A percentile compares a stretch with the other conserved stretches of the same genome.
phyloP scores from a whole-genome alignment of 1,140 invertebrate species.

The Brachionus paranguensis region DNA sequence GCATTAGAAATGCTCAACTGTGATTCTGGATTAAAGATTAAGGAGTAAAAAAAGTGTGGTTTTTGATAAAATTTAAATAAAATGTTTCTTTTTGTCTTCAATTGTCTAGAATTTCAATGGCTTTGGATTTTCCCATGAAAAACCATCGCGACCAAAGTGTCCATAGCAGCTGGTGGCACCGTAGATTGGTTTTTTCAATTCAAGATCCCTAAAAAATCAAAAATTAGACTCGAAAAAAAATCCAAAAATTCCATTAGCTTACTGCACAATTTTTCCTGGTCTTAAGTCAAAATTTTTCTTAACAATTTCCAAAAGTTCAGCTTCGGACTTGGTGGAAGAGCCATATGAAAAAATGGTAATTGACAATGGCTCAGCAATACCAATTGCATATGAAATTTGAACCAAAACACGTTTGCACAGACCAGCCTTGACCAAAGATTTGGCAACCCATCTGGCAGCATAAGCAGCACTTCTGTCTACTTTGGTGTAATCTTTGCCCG shows the following conservation, averaged over 20 bases:
- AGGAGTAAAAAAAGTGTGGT: background rate
- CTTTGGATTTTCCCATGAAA: slow-evolving; percentile 94
- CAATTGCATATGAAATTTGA: slow-evolving; percentile 87
- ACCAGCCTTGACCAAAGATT: slow-evolving; percentile 80
- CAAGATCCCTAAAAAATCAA: slow-evolving; percentile 63
- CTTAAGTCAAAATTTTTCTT: slow-evolving; percentile 94
- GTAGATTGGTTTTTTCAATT: slow-evolving; percentile 89
- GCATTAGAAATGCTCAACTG: background rate
- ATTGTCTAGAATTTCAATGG: slow-evolving; percentile 60
- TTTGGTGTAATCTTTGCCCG: slow-evolving; percentile 93
- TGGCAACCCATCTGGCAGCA: slow-evolving; percentile 91
- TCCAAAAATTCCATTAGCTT: background rate
- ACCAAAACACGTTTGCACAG: slow-evolving; percentile 79
- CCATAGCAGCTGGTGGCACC: slow-evolving; percentile 94
- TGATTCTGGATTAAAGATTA: slow-evolving; percentile 33
- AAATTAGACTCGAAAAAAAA: background rate
- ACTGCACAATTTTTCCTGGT: slow-evolving; percentile 93
- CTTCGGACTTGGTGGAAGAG: slow-evolving; percentile 79
- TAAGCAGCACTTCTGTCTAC: slow-evolving; percentile 89
- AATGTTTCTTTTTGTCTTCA: background rate
- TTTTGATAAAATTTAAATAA: background rate
- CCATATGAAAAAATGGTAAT: slow-evolving; percentile 95
- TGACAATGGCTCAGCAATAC: slow-evolving; percentile 86
- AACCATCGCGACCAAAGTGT: slow-evolving; percentile 91
- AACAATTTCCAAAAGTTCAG: slow-evolving; percentile 80